Evolutionary conservation across 2,888 invertebrate species (phyloP).

Genomic region (Bellardia pandia): DNA sequence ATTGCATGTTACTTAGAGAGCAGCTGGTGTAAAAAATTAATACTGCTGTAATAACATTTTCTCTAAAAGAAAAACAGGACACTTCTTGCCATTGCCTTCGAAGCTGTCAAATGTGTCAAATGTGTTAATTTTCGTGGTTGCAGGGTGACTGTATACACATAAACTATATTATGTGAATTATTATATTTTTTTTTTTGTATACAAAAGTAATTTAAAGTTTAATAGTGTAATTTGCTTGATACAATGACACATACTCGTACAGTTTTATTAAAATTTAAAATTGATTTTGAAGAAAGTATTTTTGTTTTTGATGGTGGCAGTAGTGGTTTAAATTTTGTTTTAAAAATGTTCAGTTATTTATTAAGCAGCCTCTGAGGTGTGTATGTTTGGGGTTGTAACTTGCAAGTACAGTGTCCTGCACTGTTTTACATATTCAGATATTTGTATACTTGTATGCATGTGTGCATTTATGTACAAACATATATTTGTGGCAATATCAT

Average conservation of each 20-base stretch:
- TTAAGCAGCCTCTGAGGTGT: slow-evolving; percentile 47
- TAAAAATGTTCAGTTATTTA: slow-evolving; percentile 28
- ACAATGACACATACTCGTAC: too few relatives aligned
- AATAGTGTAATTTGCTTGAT: too few relatives aligned
- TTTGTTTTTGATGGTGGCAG: neutral
- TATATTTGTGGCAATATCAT: slow-evolving; percentile 58
- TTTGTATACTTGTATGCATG: neutral
- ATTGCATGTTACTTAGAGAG: neutral
- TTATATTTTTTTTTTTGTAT: too few relatives aligned
- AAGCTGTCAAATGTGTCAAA: slow-evolving; percentile 55
- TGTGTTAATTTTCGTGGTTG: slow-evolving; percentile 37
- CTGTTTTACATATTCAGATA: too few relatives aligned
- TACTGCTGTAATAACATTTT: neutral
- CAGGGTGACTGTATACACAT: neutral
- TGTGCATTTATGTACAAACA: neutral
- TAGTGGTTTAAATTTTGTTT: neutral
- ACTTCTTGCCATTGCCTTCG: neutral
- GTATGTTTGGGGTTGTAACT: neutral
- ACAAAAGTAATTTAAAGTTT: neutral
- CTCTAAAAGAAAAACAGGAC: neutral
- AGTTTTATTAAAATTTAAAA: too few relatives aligned
- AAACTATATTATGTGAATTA: slow-evolving; percentile 4
- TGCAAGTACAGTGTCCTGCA: neutral
- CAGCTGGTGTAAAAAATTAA: slow-evolving; percentile 19
- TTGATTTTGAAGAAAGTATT: neutral